Conservation (phyloP, 1,140 invertebrate species). For the Rhopalosiphum padi region DNA sequence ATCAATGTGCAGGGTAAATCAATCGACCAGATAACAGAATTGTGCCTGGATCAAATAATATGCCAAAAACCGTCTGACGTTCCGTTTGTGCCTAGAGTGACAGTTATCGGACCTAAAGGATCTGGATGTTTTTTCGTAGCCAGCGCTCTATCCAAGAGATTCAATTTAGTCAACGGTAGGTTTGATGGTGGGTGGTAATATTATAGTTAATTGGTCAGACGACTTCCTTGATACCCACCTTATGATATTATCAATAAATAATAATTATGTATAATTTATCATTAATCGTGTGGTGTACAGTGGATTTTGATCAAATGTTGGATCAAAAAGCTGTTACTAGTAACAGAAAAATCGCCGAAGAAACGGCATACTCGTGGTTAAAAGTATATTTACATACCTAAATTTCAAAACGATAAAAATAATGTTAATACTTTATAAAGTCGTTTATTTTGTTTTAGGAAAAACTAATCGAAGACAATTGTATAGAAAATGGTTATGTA, state of each 20-base stretch:
- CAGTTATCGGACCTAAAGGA: not conserved
- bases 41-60: conserved; percentile 14
- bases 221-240: not conserved
- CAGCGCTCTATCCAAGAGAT: not conserved
- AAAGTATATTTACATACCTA: not conserved
- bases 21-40: not conserved
- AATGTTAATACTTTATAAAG: not conserved
- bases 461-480: not conserved
- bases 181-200: not conserved
- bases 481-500: conserved; percentile 36
- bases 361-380: not conserved
- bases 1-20: not conserved
- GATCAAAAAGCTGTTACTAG: not conserved
- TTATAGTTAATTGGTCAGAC: not conserved
- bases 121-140: not conserved
- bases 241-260: not conserved
- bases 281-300: not conserved
- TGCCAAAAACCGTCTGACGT: not conserved
- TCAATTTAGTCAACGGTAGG: conserved; percentile 27
- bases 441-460: not conserved
- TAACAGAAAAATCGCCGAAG: not conserved
- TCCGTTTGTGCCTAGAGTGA: not conserved
- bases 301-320: conserved; percentile 17
- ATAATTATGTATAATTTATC: not conserved
- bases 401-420: not conserved